Evolutionary conservation across 2,888 invertebrate species (phyloP), one percentile per base, ranked within the genome.

Genomic region (Scaptodrosophila latifasciaeformis): DNA sequence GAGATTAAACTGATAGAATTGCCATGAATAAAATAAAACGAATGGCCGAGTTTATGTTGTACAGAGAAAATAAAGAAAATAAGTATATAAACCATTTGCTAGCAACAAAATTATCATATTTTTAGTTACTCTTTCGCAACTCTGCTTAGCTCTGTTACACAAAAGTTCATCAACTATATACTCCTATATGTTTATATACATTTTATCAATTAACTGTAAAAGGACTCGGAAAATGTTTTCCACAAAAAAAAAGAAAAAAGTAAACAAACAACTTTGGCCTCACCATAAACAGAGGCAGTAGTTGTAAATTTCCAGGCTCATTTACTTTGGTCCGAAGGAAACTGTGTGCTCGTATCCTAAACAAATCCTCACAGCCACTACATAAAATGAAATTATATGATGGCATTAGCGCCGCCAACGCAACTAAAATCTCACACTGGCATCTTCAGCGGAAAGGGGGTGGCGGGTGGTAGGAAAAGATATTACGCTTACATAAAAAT

Each of bases 351-450:
- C n/a, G n/a, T n/a, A 34, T 37, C 37, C 24, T 24, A 15, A 37
- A 17, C 13, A 37, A 37, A 37, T 13, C 37, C 37, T 37, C 37
- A 13, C 15, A 42, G 66, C 59, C 55, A 68, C 64, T 68, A 54
- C 64, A 74, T 77, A 66, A 68, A 74, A 68, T 66, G 60, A 64
- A 74, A 74, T 74, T 74, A 70, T 70, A 76, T 58, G 64, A 34
- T 44, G 44, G 62, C 52, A 66, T 68, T 70, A 67, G 64, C 55
- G 64, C 35, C 17, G 47, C 51, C 21, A 45, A 29, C 53, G 56
- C 56, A 66, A 66, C 70, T 63, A 62, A 74, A 60, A 51, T 24
- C 51, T 29, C 46, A 48, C 42, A 30, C 4, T n/a, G n/a, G 21
- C 30, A 53, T 2, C 37, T n/a, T n/a, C n/a, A n/a, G n/a, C n/a